Evolutionary conservation across 2,888 invertebrate species (phyloP).

Genomic region (Alentia gelatinosa): DNA sequence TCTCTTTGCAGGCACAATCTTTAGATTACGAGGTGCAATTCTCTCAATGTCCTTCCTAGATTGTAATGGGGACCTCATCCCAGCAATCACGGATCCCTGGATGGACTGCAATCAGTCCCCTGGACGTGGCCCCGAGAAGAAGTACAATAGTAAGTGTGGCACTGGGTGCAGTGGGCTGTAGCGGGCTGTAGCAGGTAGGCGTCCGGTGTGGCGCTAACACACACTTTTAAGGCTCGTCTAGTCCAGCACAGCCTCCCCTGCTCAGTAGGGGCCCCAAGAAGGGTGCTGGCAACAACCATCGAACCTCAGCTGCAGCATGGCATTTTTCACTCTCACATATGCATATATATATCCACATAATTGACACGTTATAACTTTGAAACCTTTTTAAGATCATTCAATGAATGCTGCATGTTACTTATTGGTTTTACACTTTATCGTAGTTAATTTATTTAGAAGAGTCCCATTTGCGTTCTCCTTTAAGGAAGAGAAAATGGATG

Average conservation of each 20-base stretch:
- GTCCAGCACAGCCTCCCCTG: not conserved
- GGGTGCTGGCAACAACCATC: not conserved
- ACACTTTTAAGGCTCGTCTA: not conserved
- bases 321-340: slow-evolving; percentile 14
- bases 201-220: not conserved
- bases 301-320: slow-evolving; percentile 30
- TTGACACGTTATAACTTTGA: not conserved
- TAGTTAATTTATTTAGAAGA: not conserved
- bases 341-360: not conserved
- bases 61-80: slow-evolving; percentile 94
- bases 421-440: not conserved
- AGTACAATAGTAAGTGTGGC: slow-evolving; percentile 57
- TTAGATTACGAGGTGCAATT: slow-evolving; percentile 97
- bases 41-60: slow-evolving; percentile 97
- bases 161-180: not conserved
- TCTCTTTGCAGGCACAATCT: slow-evolving; percentile 89
- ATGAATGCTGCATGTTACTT: slow-evolving; percentile 36
- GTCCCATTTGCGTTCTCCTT: not conserved
- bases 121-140: slow-evolving; percentile 57
- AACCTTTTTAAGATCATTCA: not conserved
- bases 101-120: slow-evolving; percentile 84
- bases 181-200: not conserved
- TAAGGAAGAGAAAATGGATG: slow-evolving; percentile 24
- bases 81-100: slow-evolving; percentile 95
- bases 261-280: not conserved